Evolutionary conservation across 2,113 vertebrate species (phyloP).

Genomic region (Boulengeromyrus knoepffleri): DNA sequence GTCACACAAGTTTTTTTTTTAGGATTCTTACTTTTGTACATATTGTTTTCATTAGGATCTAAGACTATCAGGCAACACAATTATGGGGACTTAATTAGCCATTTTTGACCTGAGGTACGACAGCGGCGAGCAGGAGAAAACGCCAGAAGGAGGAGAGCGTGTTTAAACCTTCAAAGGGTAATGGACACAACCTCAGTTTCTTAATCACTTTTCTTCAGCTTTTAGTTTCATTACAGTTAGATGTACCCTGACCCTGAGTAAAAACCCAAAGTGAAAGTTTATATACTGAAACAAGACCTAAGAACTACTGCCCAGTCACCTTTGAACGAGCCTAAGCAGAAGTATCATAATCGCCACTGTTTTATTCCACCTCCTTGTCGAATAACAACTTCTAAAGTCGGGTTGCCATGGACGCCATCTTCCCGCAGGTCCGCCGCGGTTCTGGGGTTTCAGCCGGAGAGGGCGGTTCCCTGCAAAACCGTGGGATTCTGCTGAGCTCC

Average conservation of each 20-base stretch:
- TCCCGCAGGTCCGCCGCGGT: neutral
- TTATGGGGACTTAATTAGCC: neutral
- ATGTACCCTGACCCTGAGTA: neutral
- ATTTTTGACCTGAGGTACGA: neutral
- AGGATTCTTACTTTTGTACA: neutral
- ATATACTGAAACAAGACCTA: neutral
- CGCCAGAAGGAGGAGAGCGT: neutral
- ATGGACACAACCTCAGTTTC: neutral
- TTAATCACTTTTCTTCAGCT: neutral
- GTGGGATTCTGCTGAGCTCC: neutral
- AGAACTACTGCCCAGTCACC: too few species aligned
- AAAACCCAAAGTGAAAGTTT: neutral
- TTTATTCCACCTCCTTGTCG: neutral
- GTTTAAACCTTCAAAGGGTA: neutral
- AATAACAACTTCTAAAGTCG: neutral
- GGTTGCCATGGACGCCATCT: neutral
- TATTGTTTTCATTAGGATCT: neutral
- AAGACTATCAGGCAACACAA: neutral
- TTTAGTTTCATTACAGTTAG: neutral
- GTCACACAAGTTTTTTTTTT: neutral
- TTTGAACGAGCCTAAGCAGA: neutral
- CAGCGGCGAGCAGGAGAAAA: neutral
- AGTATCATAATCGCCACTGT: neutral
- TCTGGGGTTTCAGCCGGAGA: neutral
- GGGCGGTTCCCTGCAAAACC: neutral